Evolutionary conservation across 2,888 invertebrate species (phyloP).

Genomic region (Neoitamus cyanurus): DNA sequence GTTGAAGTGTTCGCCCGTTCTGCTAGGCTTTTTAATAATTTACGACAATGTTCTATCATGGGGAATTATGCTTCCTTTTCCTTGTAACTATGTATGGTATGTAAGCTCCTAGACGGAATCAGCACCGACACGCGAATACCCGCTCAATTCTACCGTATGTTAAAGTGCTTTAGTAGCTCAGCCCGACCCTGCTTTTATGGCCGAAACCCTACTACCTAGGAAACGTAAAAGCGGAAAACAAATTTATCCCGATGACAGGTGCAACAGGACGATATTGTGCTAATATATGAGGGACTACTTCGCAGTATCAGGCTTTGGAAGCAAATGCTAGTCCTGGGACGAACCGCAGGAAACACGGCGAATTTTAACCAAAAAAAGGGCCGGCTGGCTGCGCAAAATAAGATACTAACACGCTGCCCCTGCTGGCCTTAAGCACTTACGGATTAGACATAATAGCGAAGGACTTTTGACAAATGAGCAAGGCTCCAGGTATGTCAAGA

Average conservation of each 20-base stretch:
- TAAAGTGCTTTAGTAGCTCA: not conserved
- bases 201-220: not conserved
- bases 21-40: not conserved
- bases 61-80: not conserved
- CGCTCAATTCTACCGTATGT: not conserved
- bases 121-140: not conserved
- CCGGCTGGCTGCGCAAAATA: not conserved
- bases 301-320: not conserved
- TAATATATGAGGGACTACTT: not conserved
- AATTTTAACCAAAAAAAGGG: not conserved
- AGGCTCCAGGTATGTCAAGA: constrained; percentile 13
- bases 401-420: not conserved
- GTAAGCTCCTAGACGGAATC: not conserved
- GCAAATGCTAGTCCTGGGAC: not conserved
- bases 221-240: not conserved
- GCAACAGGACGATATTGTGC: not conserved
- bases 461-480: constrained; percentile 13
- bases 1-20: not conserved
- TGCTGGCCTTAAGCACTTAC: not conserved
- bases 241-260: not conserved
- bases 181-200: not conserved
- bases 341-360: not conserved
- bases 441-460: constrained; percentile 15
- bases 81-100: not conserved
- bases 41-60: not conserved